phyloP scores from a whole-genome alignment of 2,113 vertebrate species.

The Bubalus kerabau region DNA sequence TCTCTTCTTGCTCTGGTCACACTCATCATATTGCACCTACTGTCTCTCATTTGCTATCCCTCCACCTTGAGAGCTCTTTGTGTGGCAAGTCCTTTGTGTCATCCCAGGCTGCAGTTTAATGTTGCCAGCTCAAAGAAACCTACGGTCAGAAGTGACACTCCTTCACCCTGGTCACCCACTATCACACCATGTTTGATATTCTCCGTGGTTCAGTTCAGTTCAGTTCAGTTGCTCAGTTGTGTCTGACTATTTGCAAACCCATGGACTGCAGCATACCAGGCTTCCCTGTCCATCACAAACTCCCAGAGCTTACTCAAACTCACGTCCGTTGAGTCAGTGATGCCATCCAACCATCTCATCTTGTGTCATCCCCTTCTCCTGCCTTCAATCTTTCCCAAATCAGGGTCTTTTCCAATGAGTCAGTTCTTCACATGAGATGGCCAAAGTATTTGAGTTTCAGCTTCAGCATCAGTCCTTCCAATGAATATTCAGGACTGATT shows the following conservation, averaged over 20 bases:
- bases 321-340: not conserved
- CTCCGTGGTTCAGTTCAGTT: not conserved
- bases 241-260: not conserved
- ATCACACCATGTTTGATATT: not conserved
- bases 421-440: not conserved
- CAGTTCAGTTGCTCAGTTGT: not conserved
- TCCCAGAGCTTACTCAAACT: not conserved
- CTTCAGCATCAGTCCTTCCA: not conserved
- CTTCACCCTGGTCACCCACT: not conserved
- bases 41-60: not conserved
- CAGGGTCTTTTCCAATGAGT: not conserved
- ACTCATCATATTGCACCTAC: not conserved
- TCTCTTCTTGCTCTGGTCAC: not conserved
- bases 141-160: not conserved
- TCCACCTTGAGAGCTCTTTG: not conserved
- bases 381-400: not conserved
- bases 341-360: not conserved
- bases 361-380: not conserved
- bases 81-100: not conserved
- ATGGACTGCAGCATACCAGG: not conserved
- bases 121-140: not conserved
- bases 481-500: not conserved
- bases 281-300: not conserved
- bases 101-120: not conserved
- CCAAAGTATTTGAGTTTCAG: not conserved